These are phyloP conservation scores for Stomatorhinus ivindoensis DNA, from an alignment of 2,113 vertebrate genomes.

Conservation along the genomic window DNA sequence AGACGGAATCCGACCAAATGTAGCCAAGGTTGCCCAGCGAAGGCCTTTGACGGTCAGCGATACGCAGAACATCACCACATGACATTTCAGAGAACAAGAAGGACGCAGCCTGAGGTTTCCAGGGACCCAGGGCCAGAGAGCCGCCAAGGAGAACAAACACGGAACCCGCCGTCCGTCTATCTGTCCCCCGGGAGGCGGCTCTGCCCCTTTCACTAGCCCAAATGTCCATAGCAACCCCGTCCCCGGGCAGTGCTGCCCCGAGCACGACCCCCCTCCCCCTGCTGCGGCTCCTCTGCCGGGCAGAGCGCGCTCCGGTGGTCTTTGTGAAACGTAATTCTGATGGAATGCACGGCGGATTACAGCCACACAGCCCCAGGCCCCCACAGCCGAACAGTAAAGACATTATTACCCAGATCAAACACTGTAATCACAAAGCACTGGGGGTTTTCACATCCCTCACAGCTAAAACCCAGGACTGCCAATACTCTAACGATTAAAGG, in stretches of 20 bases:
- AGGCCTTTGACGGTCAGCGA: background rate
- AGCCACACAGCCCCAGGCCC: background rate
- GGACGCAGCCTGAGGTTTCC: background rate
- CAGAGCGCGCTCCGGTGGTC: constrained; percentile 1
- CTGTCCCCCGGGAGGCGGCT: background rate
- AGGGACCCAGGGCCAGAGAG: background rate
- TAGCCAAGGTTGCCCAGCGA: background rate
- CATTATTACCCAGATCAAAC: constrained; percentile 20
- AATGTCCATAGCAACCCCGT: constrained; percentile 7
- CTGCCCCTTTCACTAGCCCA: background rate
- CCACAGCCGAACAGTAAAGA: constrained; percentile 7
- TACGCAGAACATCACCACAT: background rate
- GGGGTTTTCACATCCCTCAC: constrained; percentile 14
- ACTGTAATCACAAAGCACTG: constrained; percentile 16
- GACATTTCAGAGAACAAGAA: background rate
- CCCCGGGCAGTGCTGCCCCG: background rate
- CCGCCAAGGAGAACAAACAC: background rate
- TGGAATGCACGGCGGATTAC: constrained; percentile 21
- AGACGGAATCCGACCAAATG: background rate
- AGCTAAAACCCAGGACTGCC: constrained; percentile 16
- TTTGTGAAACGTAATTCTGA: constrained; percentile 14
- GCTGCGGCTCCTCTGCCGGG: background rate
- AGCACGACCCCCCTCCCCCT: background rate
- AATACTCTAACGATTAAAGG: constrained; percentile 18
- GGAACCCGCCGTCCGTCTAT: background rate